phyloP scores from a whole-genome alignment of 2,888 invertebrate species.

The Belgica antarctica region DNA sequence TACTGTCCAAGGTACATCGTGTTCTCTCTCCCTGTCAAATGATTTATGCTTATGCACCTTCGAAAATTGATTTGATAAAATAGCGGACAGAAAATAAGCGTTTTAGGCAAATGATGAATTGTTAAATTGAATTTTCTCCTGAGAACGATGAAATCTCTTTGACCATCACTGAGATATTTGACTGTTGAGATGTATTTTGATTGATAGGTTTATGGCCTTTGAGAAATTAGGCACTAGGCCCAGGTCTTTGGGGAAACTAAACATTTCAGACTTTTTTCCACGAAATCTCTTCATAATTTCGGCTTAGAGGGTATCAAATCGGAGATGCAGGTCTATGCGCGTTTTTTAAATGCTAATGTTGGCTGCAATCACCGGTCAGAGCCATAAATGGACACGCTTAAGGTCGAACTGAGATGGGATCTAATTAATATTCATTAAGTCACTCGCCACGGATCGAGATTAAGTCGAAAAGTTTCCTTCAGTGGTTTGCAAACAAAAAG shows the following conservation, averaged over 20 bases:
- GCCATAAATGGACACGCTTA: neutral
- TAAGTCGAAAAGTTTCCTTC: neutral
- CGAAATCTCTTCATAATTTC: neutral
- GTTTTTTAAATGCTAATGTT: neutral
- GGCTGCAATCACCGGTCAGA: neutral
- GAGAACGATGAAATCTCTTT: no score
- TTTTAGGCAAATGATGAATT: neutral
- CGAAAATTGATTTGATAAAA: conserved; percentile 20
- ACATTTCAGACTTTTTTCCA: conserved; percentile 16
- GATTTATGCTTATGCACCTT: conserved; percentile 22
- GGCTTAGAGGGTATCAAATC: neutral
- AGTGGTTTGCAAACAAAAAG: neutral
- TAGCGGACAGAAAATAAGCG: neutral
- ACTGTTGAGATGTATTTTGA: neutral
- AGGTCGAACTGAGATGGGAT: neutral
- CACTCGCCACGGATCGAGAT: neutral
- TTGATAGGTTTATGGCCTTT: conserved; percentile 21
- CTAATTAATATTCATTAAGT: conserved; percentile 15
- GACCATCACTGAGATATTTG: no score
- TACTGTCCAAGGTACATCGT: neutral
- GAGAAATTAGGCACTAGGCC: neutral
- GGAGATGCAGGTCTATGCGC: neutral
- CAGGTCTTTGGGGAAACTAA: neutral
- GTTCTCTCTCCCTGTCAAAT: neutral
- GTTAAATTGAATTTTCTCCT: neutral